These are phyloP conservation scores for Urechis unicinctus DNA, from an alignment of 2,888 invertebrate genomes.

Conservation along the genomic window DNA sequence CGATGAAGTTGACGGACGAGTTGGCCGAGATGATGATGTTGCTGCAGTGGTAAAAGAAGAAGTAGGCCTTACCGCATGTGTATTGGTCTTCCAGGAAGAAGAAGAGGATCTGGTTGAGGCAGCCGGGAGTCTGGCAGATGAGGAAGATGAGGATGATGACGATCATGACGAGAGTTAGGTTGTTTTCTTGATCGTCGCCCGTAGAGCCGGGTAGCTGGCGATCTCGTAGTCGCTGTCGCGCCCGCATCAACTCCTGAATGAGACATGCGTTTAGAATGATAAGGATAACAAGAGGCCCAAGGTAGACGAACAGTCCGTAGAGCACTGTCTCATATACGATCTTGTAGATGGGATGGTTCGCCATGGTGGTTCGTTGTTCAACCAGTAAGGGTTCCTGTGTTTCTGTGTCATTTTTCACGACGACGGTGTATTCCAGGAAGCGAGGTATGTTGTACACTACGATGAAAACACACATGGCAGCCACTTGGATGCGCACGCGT, in stretches of 20 bases:
- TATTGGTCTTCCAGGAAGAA: constrained; percentile 8
- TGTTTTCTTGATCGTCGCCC: constrained; percentile 19
- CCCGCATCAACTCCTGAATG: constrained; percentile 16
- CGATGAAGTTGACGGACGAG: constrained; percentile 23
- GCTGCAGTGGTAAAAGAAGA: constrained; percentile 23
- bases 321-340: constrained; percentile 21
- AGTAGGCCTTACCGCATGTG: constrained; percentile 21
- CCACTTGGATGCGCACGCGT: constrained; percentile 18
- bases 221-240: constrained; percentile 13
- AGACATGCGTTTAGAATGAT: constrained; percentile 20
- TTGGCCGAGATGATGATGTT: constrained; percentile 23
- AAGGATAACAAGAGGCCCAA: constrained; percentile 22
- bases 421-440: constrained; percentile 18
- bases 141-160: constrained; percentile 24
- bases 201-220: constrained; percentile 11
- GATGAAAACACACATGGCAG: constrained; percentile 8
- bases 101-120: constrained; percentile 22
- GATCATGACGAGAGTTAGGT: constrained; percentile 24
- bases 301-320: constrained; percentile 22
- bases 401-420: neutral
- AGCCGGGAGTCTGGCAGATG: constrained; percentile 24
- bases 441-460: constrained; percentile 22
- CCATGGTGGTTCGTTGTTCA: constrained; percentile 2
- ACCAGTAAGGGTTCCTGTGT: constrained; percentile 1
- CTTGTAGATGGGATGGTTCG: constrained; percentile 15